Conservation (phyloP, 2,888 invertebrate species). For the Rosalia funebris region DNA sequence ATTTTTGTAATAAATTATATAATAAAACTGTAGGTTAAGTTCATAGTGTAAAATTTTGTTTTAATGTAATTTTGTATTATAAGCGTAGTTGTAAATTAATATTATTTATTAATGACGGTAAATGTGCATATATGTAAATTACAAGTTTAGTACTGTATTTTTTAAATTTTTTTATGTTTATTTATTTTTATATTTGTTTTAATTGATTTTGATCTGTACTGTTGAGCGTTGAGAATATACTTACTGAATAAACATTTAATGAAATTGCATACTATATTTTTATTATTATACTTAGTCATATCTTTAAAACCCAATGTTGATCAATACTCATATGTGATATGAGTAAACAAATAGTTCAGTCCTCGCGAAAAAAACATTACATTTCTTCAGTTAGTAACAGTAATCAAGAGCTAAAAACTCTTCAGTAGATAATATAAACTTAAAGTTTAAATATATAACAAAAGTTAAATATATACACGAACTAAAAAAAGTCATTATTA, state of each 20-base stretch:
- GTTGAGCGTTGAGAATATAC: conserved; percentile 15
- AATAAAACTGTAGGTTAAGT: neutral
- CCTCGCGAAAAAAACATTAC: no score
- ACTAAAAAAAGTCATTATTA: no score
- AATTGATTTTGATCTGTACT: conserved; percentile 10
- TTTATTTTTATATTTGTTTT: conserved; percentile 23
- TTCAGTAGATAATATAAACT: no score
- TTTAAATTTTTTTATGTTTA: conserved; percentile 21
- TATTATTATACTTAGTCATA: no score
- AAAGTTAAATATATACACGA: no score
- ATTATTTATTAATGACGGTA: conserved; percentile 6
- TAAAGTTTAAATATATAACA: no score
- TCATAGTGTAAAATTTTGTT: neutral
- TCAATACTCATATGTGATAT: no score
- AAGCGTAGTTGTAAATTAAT: neutral
- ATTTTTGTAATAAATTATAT: neutral
- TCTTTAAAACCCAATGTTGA: no score
- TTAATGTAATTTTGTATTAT: neutral
- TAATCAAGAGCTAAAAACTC: no score
- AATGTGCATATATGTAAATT: conserved; percentile 5
- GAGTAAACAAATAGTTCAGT: no score
- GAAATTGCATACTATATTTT: no score
- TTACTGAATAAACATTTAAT: conserved; percentile 8
- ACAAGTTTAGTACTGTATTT: conserved; percentile 10
- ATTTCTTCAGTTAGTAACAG: no score